These are phyloP conservation scores for Scomber scombrus DNA, from an alignment of 2,113 vertebrate species.

Conservation along the genomic window DNA sequence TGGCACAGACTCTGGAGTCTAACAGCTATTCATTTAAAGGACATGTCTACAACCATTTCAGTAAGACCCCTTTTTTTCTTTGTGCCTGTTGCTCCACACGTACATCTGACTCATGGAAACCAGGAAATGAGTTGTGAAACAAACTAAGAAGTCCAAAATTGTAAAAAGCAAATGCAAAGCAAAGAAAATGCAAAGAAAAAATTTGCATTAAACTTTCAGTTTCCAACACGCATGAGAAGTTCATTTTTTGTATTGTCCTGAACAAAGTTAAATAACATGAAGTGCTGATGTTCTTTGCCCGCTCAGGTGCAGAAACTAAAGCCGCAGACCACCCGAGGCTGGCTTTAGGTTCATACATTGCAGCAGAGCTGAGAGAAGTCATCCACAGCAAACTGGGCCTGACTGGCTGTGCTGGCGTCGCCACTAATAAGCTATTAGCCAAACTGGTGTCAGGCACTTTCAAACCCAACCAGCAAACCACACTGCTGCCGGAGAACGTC, in stretches of 20 bases:
- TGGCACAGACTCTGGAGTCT: conserved; percentile 57
- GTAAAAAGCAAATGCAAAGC: no score
- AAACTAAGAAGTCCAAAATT: not conserved
- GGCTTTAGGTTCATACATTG: conserved; percentile 88
- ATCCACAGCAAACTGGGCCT: conserved; percentile 85
- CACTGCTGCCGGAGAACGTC: conserved; percentile 87
- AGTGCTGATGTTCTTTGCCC: conserved; percentile 21
- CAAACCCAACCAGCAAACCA: conserved; percentile 94
- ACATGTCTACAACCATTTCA: conserved; percentile 85
- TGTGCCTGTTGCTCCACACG: not conserved
- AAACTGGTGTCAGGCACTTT: conserved; percentile 91
- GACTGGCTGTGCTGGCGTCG: conserved; percentile 90
- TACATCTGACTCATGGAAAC: conserved; percentile 55
- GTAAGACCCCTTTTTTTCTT: conserved; percentile 75
- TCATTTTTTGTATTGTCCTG: not conserved
- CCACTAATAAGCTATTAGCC: conserved; percentile 89
- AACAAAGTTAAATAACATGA: not conserved
- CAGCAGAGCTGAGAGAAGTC: conserved; percentile 87
- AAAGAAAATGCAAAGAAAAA: not conserved
- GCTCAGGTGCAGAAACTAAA: conserved; percentile 77
- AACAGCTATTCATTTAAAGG: conserved; percentile 79
- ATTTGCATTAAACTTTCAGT: conserved; percentile 74
- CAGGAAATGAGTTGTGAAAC: conserved; percentile 53
- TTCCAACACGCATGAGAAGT: not conserved
- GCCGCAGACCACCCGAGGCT: conserved; percentile 78